Percentiles rank a stretch among this genome's conserved stretches.
These are phyloP conservation scores for Heliconius erato DNA, from an alignment of 2,888 invertebrate species.

Conservation along the genomic window DNA sequence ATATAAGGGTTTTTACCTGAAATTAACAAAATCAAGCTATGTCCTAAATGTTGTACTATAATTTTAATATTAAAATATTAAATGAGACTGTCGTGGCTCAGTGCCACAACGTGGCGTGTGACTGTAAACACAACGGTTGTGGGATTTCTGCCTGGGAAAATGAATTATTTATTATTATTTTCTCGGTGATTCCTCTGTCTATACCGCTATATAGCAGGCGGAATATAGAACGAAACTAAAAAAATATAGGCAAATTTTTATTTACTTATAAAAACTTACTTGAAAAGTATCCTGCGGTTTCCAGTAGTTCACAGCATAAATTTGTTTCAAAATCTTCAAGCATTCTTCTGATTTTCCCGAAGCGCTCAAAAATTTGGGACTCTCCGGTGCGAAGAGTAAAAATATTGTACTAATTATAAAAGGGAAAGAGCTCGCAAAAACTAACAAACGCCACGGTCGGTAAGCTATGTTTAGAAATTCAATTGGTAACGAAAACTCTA, in stretches of 20 bases:
- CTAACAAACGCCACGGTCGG: conserved; percentile 91
- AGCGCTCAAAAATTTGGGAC: conserved; percentile 90
- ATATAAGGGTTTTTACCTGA: conserved; percentile 68
- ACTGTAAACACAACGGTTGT: no score
- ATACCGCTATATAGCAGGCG: no score
- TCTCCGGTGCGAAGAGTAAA: conserved; percentile 89
- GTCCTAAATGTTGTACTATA: neutral
- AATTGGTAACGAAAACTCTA: conserved; percentile 78
- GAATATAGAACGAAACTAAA: no score
- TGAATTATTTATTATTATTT: no score
- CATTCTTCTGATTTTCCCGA: conserved; percentile 87
- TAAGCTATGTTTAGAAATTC: conserved; percentile 83
- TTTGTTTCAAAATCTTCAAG: conserved; percentile 75
- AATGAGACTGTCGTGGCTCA: no score
- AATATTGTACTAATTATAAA: conserved; percentile 87
- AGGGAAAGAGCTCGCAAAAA: conserved; percentile 88
- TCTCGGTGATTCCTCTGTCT: no score
- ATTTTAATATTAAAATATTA: neutral
- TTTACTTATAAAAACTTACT: conserved; percentile 59
- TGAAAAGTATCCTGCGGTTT: conserved; percentile 67
- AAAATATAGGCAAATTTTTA: neutral
- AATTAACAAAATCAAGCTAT: neutral
- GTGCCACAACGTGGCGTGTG: no score
- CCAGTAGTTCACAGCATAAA: conserved; percentile 72
- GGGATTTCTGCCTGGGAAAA: no score